Percentiles rank a stretch among this genome's conserved stretches.
These are phyloP conservation scores for Phoeniculus purpureus DNA, from an alignment of 2,797 vertebrate species.

Conservation along the genomic window DNA sequence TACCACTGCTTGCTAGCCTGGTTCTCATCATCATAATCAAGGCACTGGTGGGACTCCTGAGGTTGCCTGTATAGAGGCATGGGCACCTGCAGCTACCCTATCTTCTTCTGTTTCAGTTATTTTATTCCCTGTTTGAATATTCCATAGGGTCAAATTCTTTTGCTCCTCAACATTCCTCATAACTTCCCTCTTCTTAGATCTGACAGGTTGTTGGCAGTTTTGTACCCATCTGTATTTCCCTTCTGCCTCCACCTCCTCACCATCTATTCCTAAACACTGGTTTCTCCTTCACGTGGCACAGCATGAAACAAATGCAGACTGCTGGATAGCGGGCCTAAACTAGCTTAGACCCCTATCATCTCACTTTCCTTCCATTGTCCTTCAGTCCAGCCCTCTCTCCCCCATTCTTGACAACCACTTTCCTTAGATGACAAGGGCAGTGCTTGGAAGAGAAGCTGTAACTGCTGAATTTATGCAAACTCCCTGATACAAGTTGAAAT, in stretches of 20 bases:
- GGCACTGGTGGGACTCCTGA: not conserved
- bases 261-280: not conserved
- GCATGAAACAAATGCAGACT: not conserved
- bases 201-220: not conserved
- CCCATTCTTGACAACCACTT: not conserved
- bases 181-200: not conserved
- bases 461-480: not conserved
- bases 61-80: not conserved
- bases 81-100: not conserved
- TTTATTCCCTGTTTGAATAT: not conserved
- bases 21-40: not conserved
- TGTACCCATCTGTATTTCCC: slow-evolving; percentile 1
- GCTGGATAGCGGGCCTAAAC: not conserved
- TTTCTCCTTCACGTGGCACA: not conserved
- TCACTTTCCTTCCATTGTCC: not conserved
- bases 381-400: not conserved
- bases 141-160: not conserved
- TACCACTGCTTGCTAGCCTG: not conserved
- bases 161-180: not conserved
- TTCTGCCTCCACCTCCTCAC: slow-evolving; percentile 31
- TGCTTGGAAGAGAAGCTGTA: not conserved
- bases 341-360: not conserved
- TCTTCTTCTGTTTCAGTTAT: not conserved
- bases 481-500: not conserved
- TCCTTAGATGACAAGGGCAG: not conserved